Evolutionary conservation across 2,113 vertebrate species (phyloP), one percentile per base, ranked within the genome.

Genomic region (Eubucco bourcierii): DNA sequence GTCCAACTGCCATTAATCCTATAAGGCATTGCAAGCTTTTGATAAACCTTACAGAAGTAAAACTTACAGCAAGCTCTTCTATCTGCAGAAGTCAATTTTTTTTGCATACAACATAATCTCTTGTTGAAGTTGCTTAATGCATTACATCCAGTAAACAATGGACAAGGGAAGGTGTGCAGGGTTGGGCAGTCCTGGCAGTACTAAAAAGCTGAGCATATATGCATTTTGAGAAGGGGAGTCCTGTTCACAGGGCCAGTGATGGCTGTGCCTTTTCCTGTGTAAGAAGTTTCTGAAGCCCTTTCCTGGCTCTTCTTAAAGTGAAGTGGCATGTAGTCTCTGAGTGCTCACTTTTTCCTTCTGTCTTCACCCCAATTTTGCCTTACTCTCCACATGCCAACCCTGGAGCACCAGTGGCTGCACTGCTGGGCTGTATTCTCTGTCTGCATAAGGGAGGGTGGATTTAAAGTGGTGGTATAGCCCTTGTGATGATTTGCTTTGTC

Each of bases 371-470:
- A 53, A 50, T 46, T 53, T n/a, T 86, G 60, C 76, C 12, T 1
- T 7, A 37, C n/a, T 61, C 28, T 67, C 16, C 9, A 12, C 12
- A 2, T 19, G 66, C 66, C 1, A 2, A 41, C 53, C 9, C 16
- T 50, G 47, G 61, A 1, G 1, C 8, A 10, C 12, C 23, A 44
- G 23, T 18, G 16, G 16, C 68, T 52, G 50, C 17, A 1, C n/a
- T 50, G 28, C 56, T 71, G 61, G 13, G 15, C 3, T 47, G 21
- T 47, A 2, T 29, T 39, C 2, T 0, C 72, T 76, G 50, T 39
- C 34, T 31, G 0, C 1, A 0, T 15, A 5, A 2, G 6, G 23
- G 7, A 65, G 12, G 2, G 15, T 5, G 31, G 23, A 27, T 73
- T 64, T 61, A 46, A 79, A 58, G 37, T 68, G 20, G 8, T 27